A percentile compares a stretch with the other conserved stretches of the same genome.
Conservation (phyloP, 2,888 invertebrate genomes). For the Idaea aversata region DNA sequence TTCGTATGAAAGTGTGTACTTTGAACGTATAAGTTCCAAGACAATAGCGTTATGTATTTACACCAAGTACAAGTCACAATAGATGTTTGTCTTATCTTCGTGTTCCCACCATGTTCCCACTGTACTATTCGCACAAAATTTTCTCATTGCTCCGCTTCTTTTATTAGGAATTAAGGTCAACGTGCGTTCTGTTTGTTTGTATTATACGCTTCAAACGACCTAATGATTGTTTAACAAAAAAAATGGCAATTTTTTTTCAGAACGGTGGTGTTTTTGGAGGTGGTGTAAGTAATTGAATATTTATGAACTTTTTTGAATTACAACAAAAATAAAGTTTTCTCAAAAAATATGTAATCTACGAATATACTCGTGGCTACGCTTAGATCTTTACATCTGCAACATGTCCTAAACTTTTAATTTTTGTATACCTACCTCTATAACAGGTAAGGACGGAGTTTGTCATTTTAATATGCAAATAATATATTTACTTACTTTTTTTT, state of each 20-base stretch:
- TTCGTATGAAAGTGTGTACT: constrained; percentile 26
- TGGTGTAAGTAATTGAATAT: background rate
- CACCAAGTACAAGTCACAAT: constrained; percentile 62
- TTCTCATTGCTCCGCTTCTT: constrained; percentile 59
- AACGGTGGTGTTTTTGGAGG: background rate
- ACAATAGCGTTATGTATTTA: constrained; percentile 56
- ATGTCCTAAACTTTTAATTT: too few relatives aligned
- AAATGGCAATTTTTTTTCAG: background rate
- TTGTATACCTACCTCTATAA: too few relatives aligned
- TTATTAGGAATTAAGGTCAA: constrained; percentile 50
- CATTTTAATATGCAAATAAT: too few relatives aligned
- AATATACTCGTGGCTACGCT: too few relatives aligned
- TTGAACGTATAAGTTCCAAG: constrained; percentile 19
- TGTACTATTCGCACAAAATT: constrained; percentile 65
- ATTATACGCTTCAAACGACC: background rate
- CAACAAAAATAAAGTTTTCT: too few relatives aligned
- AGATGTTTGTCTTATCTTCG: constrained; percentile 59
- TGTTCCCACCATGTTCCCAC: constrained; percentile 71
- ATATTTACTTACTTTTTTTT: too few relatives aligned
- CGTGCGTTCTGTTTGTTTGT: constrained; percentile 29
- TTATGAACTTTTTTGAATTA: too few relatives aligned
- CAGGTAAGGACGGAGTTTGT: too few relatives aligned
- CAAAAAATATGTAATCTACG: too few relatives aligned
- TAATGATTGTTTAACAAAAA: background rate
- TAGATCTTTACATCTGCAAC: too few relatives aligned